Conservation (phyloP, 2,888 invertebrate species). For the Aelia acuminata region DNA sequence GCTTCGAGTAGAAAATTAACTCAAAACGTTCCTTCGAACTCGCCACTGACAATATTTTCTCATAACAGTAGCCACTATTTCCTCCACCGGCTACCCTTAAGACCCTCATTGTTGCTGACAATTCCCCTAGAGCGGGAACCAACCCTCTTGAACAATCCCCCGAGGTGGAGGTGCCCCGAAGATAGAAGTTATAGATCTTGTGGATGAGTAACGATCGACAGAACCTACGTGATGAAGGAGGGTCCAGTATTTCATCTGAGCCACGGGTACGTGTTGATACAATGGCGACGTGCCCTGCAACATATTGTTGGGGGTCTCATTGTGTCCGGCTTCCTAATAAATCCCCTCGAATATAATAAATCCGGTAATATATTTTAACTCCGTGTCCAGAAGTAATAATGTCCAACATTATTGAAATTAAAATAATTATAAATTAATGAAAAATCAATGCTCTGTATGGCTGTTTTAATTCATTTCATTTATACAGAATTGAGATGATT, state of each 20-base stretch:
- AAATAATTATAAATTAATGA: too few species aligned
- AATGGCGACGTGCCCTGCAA: conserved; percentile 34
- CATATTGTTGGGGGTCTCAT: conserved; percentile 4
- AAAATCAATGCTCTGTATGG: too few species aligned
- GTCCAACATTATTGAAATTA: too few species aligned
- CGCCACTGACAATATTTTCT: neutral
- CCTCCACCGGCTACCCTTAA: neutral
- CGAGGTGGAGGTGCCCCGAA: neutral
- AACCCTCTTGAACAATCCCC: neutral
- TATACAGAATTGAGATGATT: neutral
- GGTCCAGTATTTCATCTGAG: conserved; percentile 29
- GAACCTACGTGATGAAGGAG: conserved; percentile 37
- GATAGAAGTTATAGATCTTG: conserved; percentile 17
- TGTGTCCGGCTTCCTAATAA: neutral
- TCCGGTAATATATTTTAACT: neutral
- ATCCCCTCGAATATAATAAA: neutral
- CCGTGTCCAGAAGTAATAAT: neutral
- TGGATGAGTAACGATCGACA: neutral
- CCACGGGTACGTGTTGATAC: neutral
- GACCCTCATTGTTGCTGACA: neutral
- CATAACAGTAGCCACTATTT: too few species aligned
- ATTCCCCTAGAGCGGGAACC: neutral
- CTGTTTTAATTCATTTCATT: too few species aligned
- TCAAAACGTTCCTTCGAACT: neutral
- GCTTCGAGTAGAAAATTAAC: neutral